Percentiles rank a stretch among this genome's conserved stretches.
Conservation (phyloP, 2,113 vertebrate genomes). For the Salminus brasiliensis region DNA sequence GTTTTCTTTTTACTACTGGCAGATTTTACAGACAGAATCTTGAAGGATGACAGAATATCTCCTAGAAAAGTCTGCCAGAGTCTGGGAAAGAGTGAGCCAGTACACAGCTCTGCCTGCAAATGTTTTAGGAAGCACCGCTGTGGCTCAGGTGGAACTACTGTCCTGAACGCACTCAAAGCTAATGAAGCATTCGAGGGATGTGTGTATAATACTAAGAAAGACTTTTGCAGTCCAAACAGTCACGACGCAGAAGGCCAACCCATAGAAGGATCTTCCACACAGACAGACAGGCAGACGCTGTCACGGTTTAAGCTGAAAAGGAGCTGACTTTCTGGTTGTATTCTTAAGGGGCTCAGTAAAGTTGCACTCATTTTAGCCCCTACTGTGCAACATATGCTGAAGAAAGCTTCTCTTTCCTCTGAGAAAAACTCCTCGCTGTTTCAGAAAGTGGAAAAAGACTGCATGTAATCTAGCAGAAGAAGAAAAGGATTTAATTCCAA, state of each 20-base stretch:
- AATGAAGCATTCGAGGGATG: neutral
- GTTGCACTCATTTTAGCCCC: neutral
- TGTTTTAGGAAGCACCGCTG: neutral
- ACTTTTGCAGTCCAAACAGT: neutral
- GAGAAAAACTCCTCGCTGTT: neutral
- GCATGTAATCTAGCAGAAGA: too few species aligned
- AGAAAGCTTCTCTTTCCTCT: neutral
- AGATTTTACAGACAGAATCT: neutral
- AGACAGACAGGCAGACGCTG: neutral
- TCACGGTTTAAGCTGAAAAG: neutral
- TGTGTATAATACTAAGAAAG: neutral
- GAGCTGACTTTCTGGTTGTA: neutral
- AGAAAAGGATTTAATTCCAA: neutral
- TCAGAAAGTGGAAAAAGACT: neutral
- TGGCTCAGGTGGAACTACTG: neutral
- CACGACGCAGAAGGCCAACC: neutral
- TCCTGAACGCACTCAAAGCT: neutral
- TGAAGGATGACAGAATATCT: neutral
- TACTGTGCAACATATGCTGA: neutral
- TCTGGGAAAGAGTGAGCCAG: neutral
- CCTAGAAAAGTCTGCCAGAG: too few species aligned
- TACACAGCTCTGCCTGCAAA: conserved; percentile 4
- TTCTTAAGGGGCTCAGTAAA: neutral
- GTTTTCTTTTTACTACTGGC: neutral
- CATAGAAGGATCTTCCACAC: neutral